A percentile compares a stretch with the other conserved stretches of the same genome.
phyloP scores from a whole-genome alignment of 1,140 invertebrate genomes.

The Ladona fulva region DNA sequence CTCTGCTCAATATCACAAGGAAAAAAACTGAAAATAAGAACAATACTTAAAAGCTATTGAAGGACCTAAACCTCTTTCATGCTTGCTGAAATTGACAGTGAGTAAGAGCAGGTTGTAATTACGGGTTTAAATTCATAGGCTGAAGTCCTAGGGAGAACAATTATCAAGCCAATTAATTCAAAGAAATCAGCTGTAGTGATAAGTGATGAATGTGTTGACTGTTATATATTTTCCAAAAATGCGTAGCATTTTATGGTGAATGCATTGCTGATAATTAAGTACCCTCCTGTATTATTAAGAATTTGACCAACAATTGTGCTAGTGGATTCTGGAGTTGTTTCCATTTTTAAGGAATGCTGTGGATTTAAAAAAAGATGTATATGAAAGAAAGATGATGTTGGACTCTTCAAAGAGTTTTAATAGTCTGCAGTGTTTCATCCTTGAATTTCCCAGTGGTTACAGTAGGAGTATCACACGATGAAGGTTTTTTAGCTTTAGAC shows the following conservation, averaged over 20 bases:
- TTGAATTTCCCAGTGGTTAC: background rate
- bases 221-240: background rate
- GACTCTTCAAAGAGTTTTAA: background rate
- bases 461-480: background rate
- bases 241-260: background rate
- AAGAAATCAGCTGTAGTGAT: conserved; percentile 6
- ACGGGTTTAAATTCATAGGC: conserved; percentile 5
- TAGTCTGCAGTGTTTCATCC: background rate
- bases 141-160: background rate
- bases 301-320: background rate
- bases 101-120: background rate
- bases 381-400: too few relatives aligned
- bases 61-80: background rate
- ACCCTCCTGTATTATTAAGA: background rate
- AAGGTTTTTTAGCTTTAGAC: background rate
- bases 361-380: too few relatives aligned
- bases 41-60: background rate
- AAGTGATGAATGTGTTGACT: conserved; percentile 5
- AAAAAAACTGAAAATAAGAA: background rate
- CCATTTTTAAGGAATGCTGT: too few relatives aligned
- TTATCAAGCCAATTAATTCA: conserved; percentile 5
- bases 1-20: background rate
- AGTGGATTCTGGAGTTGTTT: background rate
- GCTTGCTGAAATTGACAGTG: background rate
- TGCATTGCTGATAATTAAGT: background rate